Evolutionary conservation across 2,113 vertebrate species (phyloP), one percentile per base, ranked within the genome.

Genomic region (Crotalus horridus): DNA sequence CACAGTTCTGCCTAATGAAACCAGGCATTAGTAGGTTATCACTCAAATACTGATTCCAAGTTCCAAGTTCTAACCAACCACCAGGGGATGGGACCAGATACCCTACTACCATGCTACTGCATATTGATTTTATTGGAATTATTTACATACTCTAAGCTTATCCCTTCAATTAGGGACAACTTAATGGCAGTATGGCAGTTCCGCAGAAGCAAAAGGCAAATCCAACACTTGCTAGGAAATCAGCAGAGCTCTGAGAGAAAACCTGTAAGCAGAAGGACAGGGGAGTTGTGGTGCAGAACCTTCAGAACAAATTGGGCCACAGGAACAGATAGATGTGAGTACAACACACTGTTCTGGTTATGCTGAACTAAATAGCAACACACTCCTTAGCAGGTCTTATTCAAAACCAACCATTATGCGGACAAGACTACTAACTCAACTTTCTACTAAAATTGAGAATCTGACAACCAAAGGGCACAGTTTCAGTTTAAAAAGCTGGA

Each of bases 11-110:
- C 54, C 81, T 64, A 12, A 54, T 46, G 56, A 9, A 90, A 51
- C 15, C 17, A 87, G 81, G 74, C n/a, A 61, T 8, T 54, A 20
- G 55, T n/a, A 87, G 74, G 55, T n/a, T 13, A 90, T n/a, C 20
- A 53, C 56, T 87, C n/a, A 64, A 54, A 46, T 24, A 85, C 15
- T 43, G 33, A 51, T 54, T 26, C 29, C 48, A n/a, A 64, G 46
- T 90, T 93, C 74, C 26, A 26, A 59, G 51, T 86, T 86, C 88
- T 85, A 59, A 59, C 12, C 59, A 85, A 54, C 74, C 29, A 46
- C 56, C 56, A 54, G 81, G 88, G 61, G 12, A 90, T 86, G 81
- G 92, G 55, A 87, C 56, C 74, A 93, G 24, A 91, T 33, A 55
- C 56, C 20, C n/a, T 64, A 0, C 92, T 48, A 93, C 55, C 21